These are phyloP conservation scores for Thalassarche chlororhynchos DNA, from an alignment of 2,113 vertebrate genomes.

Conservation along the genomic window DNA sequence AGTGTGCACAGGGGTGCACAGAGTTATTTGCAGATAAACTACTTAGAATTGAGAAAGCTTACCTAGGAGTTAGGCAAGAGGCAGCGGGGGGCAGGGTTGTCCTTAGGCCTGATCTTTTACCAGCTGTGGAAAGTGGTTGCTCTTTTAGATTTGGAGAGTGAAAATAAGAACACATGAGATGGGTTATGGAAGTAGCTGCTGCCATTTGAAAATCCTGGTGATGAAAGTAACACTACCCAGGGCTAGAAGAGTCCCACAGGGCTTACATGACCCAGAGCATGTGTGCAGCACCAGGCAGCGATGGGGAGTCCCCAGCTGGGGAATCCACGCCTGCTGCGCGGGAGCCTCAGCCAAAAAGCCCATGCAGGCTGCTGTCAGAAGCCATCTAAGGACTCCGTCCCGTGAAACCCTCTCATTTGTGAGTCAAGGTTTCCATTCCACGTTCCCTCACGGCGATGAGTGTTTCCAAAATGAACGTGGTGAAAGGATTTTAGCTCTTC, in stretches of 20 bases:
- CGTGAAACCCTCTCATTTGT: not conserved
- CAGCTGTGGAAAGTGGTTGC: not conserved
- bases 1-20: not conserved
- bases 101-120: not conserved
- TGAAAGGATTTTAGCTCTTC: not conserved
- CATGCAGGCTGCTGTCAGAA: not conserved
- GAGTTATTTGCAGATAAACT: not conserved
- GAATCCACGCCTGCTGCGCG: accelerated
- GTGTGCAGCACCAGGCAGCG: not conserved
- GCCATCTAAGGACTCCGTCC: not conserved
- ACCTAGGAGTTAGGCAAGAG: not conserved
- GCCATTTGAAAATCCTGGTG: not conserved
- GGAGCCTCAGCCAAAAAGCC: not conserved
- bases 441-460: accelerated
- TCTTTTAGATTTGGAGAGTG: not conserved
- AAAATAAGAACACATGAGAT: not conserved
- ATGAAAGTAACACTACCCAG: not conserved
- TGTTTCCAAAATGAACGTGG: not conserved
- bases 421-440: not conserved
- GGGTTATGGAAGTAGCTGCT: not conserved
- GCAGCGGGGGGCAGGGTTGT: not conserved
- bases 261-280: not conserved
- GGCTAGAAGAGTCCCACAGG: not conserved
- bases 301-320: not conserved
- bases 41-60: not conserved